These are phyloP conservation scores for Maniola hyperantus DNA, from an alignment of 2,888 invertebrate genomes.

Conservation along the genomic window DNA sequence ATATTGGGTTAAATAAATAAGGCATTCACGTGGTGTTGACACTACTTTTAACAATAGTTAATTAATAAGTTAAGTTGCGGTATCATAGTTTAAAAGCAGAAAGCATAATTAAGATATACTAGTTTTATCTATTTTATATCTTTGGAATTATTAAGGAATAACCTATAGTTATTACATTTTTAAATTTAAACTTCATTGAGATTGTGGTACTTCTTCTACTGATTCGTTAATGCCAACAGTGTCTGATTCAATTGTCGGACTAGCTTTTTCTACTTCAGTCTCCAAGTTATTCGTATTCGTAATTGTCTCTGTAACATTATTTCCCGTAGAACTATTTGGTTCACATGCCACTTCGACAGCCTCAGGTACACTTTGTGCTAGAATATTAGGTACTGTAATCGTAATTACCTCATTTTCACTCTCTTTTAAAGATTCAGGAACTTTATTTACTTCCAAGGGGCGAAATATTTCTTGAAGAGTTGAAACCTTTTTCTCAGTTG, in stretches of 20 bases:
- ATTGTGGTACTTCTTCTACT: conserved; percentile 43
- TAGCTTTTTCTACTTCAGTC: conserved; percentile 47
- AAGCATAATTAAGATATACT: conserved; percentile 68
- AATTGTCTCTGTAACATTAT: conserved; percentile 38
- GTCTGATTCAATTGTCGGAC: conserved; percentile 47
- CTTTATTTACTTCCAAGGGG: conserved; percentile 75
- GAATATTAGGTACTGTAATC: conserved; percentile 68
- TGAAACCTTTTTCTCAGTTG: conserved; percentile 75
- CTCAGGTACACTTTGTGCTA: conserved; percentile 57
- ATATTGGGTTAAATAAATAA: conserved; percentile 76
- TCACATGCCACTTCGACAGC: conserved; percentile 49
- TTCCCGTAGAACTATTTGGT: conserved; percentile 38
- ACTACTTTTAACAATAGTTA: conserved; percentile 68
- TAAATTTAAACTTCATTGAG: conserved; percentile 42
- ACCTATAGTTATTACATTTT: conserved; percentile 47
- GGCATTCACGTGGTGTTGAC: conserved; percentile 79
- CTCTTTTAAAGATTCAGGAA: conserved; percentile 72
- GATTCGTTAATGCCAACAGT: conserved; percentile 44
- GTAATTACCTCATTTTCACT: conserved; percentile 71
- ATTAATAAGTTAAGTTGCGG: conserved; percentile 62
- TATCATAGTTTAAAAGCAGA: conserved; percentile 70
- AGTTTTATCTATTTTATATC: conserved; percentile 74
- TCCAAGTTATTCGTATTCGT: conserved; percentile 40
- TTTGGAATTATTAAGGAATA: conserved; percentile 64
- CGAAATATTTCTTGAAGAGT: conserved; percentile 78